Evolutionary conservation across 2,888 invertebrate genomes (phyloP).

Genomic region (Synanthedon myopaeformis): DNA sequence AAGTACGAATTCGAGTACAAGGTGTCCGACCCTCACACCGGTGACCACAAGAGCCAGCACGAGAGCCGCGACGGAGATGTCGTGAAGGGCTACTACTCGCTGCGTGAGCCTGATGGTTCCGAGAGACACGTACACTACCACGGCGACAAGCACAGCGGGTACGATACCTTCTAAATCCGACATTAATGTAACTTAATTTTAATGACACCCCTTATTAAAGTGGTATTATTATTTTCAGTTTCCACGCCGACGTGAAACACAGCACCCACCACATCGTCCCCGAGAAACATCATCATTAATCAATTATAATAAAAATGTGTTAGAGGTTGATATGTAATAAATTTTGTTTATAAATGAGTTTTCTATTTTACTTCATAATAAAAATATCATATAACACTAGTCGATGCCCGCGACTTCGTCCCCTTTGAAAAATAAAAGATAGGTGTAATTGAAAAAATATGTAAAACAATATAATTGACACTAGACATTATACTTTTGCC

Average conservation of each 20-base stretch:
- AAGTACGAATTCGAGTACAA: slow-evolving; percentile 49
- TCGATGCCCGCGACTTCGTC: no score
- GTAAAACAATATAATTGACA: no score
- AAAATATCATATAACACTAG: no score
- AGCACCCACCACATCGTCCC: slow-evolving; percentile 31
- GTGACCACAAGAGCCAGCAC: slow-evolving; percentile 54
- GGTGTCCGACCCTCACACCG: slow-evolving; percentile 57
- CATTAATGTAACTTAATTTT: background rate
- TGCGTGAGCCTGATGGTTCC: slow-evolving; percentile 63
- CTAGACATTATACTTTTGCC: no score
- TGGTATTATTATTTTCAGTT: slow-evolving; percentile 22
- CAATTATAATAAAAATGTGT: slow-evolving; percentile 4
- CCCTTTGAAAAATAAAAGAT: no score
- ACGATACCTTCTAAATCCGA: slow-evolving; percentile 3
- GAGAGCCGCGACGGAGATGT: slow-evolving; percentile 65
- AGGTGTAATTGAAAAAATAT: no score
- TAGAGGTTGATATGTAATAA: background rate
- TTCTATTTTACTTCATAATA: no score
- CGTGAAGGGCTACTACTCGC: slow-evolving; percentile 67
- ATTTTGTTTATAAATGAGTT: no score
- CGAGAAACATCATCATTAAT: slow-evolving; percentile 31
- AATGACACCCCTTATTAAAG: background rate
- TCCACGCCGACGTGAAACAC: slow-evolving; percentile 2
- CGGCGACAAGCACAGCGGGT: slow-evolving; percentile 35
- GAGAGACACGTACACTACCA: slow-evolving; percentile 31